phyloP scores from a whole-genome alignment of 2,888 invertebrate species.

The Drosophila nr. perissopoda region DNA sequence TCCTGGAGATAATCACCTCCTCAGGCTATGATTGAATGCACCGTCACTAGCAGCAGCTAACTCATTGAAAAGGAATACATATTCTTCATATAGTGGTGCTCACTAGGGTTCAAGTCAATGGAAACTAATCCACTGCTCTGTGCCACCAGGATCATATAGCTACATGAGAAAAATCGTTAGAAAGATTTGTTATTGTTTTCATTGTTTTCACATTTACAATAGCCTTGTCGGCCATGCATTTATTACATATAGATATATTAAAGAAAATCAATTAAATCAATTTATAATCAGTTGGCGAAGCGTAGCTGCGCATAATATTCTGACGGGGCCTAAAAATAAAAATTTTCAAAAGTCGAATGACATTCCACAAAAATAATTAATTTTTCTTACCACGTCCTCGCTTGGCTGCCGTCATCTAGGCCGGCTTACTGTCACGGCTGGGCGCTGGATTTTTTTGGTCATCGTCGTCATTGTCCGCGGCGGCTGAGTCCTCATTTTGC shows the following conservation, averaged over 20 bases:
- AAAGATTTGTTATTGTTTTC: too few species aligned
- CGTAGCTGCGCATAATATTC: conserved; percentile 20
- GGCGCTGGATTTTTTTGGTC: neutral
- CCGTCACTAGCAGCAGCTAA: too few species aligned
- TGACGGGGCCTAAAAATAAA: conserved; percentile 23
- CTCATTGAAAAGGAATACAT: too few species aligned
- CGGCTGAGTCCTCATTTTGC: neutral
- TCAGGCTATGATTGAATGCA: too few species aligned
- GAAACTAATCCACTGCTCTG: too few species aligned
- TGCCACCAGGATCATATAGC: too few species aligned
- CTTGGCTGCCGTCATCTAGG: conserved; percentile 44
- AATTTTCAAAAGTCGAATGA: conserved; percentile 7
- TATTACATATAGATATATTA: conserved; percentile 20
- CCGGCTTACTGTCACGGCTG: conserved; percentile 12
- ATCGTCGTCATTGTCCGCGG: neutral
- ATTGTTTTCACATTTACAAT: too few species aligned
- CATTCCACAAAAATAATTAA: conserved; percentile 31
- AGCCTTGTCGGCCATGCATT: conserved; percentile 1
- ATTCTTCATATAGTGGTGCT: too few species aligned
- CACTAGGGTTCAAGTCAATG: too few species aligned
- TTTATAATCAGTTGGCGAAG: conserved; percentile 27
- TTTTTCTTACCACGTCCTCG: conserved; percentile 77
- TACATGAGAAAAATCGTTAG: too few species aligned
- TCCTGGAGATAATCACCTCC: too few species aligned
- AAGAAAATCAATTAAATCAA: conserved; percentile 36